Base-by-base conservation (phyloP, 2,888 invertebrate genomes). In the Temnothorax ravouxi region DNA sequence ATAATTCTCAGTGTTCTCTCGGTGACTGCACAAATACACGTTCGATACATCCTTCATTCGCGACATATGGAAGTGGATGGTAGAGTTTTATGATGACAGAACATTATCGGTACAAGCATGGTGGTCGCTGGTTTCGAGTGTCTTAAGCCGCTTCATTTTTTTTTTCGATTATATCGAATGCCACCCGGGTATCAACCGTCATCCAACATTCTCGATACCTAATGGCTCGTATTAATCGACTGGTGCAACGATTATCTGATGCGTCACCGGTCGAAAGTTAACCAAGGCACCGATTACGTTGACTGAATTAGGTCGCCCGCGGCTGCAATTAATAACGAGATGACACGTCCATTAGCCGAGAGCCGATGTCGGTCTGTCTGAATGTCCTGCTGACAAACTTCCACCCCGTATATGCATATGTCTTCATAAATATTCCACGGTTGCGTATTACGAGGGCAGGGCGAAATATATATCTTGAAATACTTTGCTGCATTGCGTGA, bases 181-280 rank as follows among this genome's bases (percentile, higher is more conserved):
- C 89, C 88, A 85, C 38, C 62, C 85, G 29, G 72, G 6, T 88
- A 88, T 89, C 90, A 83, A 84, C 69, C 72, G 85, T 72, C 86
- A 69, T 88, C 87, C 81, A 82, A 85, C 90, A 85, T 88, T 88
- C 84, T 64, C 69, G 69, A 83, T 87, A 83, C 74, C 86, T 92
- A 92, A 92, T 90, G 91, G 92, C 86, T 86, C 79, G 85, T 88
- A 91, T 91, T 89, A 92, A 92, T 91, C 89, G 89, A 61, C 50
- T 84, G 56, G 62, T 76, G 54, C 83, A 67, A 76, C 86, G 84
- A 89, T 90, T 90, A 90, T 90, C 91, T 81, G n/a, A n/a, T n/a
- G 85, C 84, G 83, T 83, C 80, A 85, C 72, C 82, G 76, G 83
- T 85, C 85, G 85, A 89, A 89, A 90, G 88, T 90, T 84, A 86